A percentile compares a stretch with the other conserved stretches of the same genome.
Evolutionary conservation across 2,888 invertebrate species (phyloP).

Genomic region (Apoda limacodes): DNA sequence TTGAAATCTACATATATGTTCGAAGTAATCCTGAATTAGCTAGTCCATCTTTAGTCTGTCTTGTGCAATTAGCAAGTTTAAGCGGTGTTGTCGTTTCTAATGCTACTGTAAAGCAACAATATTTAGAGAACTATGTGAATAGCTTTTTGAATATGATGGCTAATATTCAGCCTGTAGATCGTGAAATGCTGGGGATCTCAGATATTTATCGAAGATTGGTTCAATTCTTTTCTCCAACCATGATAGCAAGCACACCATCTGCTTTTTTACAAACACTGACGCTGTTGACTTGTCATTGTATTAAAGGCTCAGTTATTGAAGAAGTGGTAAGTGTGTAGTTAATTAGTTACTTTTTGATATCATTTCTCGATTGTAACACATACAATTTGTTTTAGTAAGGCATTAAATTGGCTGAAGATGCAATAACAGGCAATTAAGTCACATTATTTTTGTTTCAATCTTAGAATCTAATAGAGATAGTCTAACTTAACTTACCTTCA

Average conservation of each 20-base stretch:
- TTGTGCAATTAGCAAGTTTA: conserved; percentile 78
- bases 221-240: conserved; percentile 51
- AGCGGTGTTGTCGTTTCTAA: conserved; percentile 50
- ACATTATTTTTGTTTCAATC: too few relatives aligned
- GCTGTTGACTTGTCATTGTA: conserved; percentile 51
- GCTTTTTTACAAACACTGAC: conserved; percentile 56
- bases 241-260: conserved; percentile 50
- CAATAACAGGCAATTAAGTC: too few relatives aligned
- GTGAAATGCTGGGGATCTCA: conserved; percentile 56
- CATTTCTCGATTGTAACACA: too few relatives aligned
- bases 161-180: conserved; percentile 49
- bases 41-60: conserved; percentile 82
- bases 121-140: conserved; percentile 56
- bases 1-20: conserved; percentile 85
- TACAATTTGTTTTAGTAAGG: too few relatives aligned
- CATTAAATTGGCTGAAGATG: too few relatives aligned
- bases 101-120: conserved; percentile 48
- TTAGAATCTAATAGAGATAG: too few relatives aligned
- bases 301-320: conserved; percentile 53
- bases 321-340: conserved; percentile 45
- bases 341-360: background rate
- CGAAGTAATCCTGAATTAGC: conserved; percentile 79
- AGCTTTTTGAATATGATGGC: conserved; percentile 55
- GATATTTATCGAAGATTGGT: conserved; percentile 57
- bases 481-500: too few relatives aligned